phyloP scores from a whole-genome alignment of 2,797 vertebrate species.

The Halcyon leucocephala region DNA sequence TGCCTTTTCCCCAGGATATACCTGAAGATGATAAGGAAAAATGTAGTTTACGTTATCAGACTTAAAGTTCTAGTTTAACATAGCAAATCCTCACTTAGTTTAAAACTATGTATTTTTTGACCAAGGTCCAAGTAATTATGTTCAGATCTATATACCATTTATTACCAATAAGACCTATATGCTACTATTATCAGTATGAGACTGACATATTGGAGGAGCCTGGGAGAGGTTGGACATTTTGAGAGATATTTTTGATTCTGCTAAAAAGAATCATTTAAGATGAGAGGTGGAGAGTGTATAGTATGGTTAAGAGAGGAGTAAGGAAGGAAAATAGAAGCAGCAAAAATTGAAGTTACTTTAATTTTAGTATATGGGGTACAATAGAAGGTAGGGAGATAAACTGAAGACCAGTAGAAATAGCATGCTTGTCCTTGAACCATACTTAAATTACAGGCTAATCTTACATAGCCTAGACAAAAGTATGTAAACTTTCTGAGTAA shows the following conservation, averaged over 20 bases:
- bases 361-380: neutral
- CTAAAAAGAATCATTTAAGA: neutral
- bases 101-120: neutral
- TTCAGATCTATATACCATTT: neutral
- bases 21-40: neutral
- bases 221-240: neutral
- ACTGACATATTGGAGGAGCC: neutral
- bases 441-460: neutral
- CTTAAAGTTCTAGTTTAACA: neutral
- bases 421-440: neutral
- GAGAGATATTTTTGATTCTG: neutral
- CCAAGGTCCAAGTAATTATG: neutral
- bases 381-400: neutral
- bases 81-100: neutral
- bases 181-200: neutral
- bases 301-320: neutral
- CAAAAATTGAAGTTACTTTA: neutral
- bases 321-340: neutral
- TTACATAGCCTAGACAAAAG: neutral
- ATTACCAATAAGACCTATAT: neutral
- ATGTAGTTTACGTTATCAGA: neutral
- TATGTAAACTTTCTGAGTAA: neutral
- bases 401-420: neutral
- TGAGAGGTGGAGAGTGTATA: neutral
- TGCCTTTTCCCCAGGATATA: neutral